A percentile compares a stretch with the other conserved stretches of the same genome.
Evolutionary conservation across 2,797 vertebrate genomes (phyloP).

Genomic region (Danio jaintianensis): DNA sequence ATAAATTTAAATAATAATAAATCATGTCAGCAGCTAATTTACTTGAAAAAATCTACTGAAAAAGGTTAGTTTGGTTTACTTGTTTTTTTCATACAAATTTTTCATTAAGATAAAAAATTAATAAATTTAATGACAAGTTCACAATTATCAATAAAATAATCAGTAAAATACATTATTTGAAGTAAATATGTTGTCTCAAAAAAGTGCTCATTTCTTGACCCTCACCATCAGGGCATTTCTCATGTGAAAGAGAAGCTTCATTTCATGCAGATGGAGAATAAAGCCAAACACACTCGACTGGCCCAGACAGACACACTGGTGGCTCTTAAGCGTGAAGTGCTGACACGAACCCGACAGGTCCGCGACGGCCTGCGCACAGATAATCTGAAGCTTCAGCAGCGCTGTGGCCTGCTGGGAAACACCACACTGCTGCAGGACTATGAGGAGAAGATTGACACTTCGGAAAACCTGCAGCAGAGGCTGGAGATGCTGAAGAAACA

Average conservation of each 20-base stretch:
- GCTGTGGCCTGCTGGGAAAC: conserved; percentile 78
- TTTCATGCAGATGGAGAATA: conserved; percentile 73
- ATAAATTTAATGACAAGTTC: background rate
- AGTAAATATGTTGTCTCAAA: background rate
- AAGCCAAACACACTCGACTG: conserved; percentile 68
- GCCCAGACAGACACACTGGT: conserved; percentile 63
- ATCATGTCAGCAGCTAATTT: background rate
- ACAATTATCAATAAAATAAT: background rate
- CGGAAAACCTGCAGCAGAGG: conserved; percentile 59
- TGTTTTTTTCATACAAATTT: too few species aligned
- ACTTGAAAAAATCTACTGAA: too few species aligned
- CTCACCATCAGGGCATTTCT: conserved; percentile 69
- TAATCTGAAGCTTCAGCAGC: conserved; percentile 73
- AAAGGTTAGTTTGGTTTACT: too few species aligned
- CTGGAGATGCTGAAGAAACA: conserved; percentile 74
- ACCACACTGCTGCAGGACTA: conserved; percentile 77
- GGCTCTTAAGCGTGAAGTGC: conserved; percentile 67
- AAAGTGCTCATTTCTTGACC: background rate
- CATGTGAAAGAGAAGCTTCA: conserved; percentile 83
- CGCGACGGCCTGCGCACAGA: conserved; percentile 70
- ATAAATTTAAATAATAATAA: too few species aligned
- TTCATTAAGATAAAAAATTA: too few species aligned
- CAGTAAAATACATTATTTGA: background rate
- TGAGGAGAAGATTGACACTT: conserved; percentile 75
- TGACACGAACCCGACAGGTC: conserved; percentile 73